A percentile compares a stretch with the other conserved stretches of the same genome.
phyloP scores from a whole-genome alignment of 2,797 vertebrate genomes.

The Apogon talboti region DNA sequence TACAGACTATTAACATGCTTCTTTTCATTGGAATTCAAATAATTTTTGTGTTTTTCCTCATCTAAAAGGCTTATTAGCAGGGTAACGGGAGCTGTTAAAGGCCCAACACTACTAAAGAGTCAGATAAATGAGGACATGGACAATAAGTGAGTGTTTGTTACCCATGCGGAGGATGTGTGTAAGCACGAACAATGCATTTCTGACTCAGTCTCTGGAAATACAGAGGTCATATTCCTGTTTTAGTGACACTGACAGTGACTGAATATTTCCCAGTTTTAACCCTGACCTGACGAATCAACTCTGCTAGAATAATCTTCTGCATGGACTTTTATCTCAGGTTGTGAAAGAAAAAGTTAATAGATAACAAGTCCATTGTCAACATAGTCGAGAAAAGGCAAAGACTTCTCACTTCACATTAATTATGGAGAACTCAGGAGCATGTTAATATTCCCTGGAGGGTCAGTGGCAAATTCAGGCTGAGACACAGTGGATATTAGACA shows the following conservation, averaged over 20 bases:
- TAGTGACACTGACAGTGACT: slow-evolving; percentile 9
- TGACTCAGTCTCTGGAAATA: slow-evolving; percentile 24
- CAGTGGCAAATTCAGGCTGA: slow-evolving; percentile 71
- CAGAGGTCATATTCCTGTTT: slow-evolving; percentile 22
- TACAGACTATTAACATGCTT: not conserved
- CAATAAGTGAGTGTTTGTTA: not conserved
- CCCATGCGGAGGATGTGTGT: slow-evolving; percentile 9
- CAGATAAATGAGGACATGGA: not conserved
- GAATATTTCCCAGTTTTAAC: slow-evolving; percentile 3
- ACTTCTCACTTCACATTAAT: slow-evolving; percentile 45
- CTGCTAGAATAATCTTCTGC: not conserved
- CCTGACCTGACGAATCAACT: not conserved
- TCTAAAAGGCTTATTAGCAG: not conserved
- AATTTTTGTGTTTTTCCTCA: not conserved
- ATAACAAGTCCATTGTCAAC: slow-evolving; percentile 14
- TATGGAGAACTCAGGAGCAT: slow-evolving; percentile 43
- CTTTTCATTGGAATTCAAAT: not conserved
- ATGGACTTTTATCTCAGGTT: slow-evolving; percentile 34
- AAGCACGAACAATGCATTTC: slow-evolving; percentile 14
- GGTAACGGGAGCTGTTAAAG: not conserved
- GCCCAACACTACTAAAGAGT: not conserved
- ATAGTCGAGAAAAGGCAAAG: slow-evolving; percentile 4
- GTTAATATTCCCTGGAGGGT: slow-evolving; percentile 60
- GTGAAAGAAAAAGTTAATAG: slow-evolving; percentile 22
- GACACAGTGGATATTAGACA: slow-evolving; percentile 60